A percentile compares a stretch with the other conserved stretches of the same genome.
These are phyloP conservation scores for Procambarus virginalis DNA, from an alignment of 1,140 invertebrate genomes.

Conservation along the genomic window DNA sequence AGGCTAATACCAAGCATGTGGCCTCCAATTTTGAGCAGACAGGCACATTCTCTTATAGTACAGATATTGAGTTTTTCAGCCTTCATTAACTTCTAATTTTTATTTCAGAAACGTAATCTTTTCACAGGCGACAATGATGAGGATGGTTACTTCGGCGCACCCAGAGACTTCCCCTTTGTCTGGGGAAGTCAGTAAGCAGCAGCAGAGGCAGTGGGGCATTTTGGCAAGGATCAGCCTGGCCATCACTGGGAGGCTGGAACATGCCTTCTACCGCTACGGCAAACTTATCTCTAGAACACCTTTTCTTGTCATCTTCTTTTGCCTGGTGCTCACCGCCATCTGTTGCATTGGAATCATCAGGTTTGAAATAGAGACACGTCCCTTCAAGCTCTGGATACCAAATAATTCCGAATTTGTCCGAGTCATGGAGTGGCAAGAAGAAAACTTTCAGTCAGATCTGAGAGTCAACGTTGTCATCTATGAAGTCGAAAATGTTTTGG, in stretches of 20 bases:
- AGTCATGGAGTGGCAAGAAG: conserved; percentile 83
- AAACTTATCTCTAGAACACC: neutral
- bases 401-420: conserved; percentile 80
- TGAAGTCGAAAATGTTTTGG: conserved; percentile 81
- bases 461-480: conserved; percentile 80
- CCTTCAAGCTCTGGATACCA: conserved; percentile 17
- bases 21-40: too few species aligned
- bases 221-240: conserved; percentile 78
- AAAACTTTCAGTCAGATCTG: conserved; percentile 80
- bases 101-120: neutral
- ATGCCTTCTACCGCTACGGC: conserved; percentile 11
- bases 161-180: neutral
- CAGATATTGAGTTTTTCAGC: too few species aligned
- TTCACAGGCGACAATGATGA: neutral
- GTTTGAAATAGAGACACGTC: neutral
- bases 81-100: too few species aligned
- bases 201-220: conserved; percentile 77
- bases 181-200: neutral
- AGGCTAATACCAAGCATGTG: too few species aligned
- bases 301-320: neutral
- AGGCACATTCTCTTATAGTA: too few species aligned
- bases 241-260: conserved; percentile 85
- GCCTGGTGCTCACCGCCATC: conserved; percentile 6
- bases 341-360: conserved; percentile 20
- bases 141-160: neutral